phyloP scores from a whole-genome alignment of 1,140 invertebrate species.

The Dinoponera quadriceps region DNA sequence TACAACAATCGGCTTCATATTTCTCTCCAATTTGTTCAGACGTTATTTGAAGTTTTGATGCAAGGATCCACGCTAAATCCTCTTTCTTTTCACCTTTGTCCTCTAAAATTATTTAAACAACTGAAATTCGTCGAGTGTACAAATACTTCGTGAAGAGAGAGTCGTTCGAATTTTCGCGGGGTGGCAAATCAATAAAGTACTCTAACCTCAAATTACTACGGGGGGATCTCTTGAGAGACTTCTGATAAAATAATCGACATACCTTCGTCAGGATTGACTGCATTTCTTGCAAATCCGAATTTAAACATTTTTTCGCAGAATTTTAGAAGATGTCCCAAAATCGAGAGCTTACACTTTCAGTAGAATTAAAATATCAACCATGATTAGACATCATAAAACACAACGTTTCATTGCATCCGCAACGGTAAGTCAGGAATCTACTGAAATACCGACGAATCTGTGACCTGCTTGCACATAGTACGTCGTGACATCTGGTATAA shows the following conservation, averaged over 20 bases:
- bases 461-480: neutral
- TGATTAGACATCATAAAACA: neutral
- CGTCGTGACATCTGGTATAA: slow-evolving; percentile 8
- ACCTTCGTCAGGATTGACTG: slow-evolving; percentile 49
- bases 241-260: slow-evolving; percentile 1
- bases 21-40: slow-evolving; percentile 54
- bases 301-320: slow-evolving; percentile 68
- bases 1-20: slow-evolving; percentile 65
- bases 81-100: slow-evolving; percentile 48
- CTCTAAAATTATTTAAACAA: slow-evolving; percentile 55
- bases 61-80: slow-evolving; percentile 77
- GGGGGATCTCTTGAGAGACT: neutral
- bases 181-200: neutral
- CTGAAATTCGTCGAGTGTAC: neutral
- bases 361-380: neutral
- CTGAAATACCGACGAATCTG: neutral
- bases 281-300: slow-evolving; percentile 66
- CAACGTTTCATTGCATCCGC: neutral
- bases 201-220: slow-evolving; percentile 24
- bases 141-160: neutral
- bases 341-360: neutral
- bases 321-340: neutral
- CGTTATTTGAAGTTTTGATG: slow-evolving; percentile 72
- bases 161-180: slow-evolving; percentile 22
- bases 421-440: slow-evolving; percentile 54